These are phyloP conservation scores for Phymatocera aterrima DNA, from an alignment of 2,888 invertebrate genomes.

Conservation along the genomic window DNA sequence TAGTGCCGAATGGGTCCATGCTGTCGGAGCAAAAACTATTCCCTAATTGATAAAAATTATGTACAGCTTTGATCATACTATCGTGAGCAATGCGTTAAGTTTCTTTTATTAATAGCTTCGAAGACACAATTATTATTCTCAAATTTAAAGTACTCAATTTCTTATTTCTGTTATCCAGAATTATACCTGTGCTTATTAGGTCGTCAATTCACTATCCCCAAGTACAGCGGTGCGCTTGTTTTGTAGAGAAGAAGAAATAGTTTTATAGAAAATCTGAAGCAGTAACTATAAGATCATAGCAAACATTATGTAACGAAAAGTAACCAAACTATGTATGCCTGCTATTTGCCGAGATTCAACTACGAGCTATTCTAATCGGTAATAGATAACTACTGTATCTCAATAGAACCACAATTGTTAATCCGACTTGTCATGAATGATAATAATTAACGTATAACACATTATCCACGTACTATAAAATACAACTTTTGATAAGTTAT, in stretches of 20 bases:
- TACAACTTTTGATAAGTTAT: background rate
- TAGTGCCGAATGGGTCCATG: too few species aligned
- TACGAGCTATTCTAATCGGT: background rate
- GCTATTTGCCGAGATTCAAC: background rate
- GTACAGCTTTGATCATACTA: too few species aligned
- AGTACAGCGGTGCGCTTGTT: background rate
- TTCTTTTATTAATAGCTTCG: too few species aligned
- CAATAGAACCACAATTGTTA: background rate
- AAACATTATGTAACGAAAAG: background rate
- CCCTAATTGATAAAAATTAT: too few species aligned
- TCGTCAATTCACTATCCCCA: background rate
- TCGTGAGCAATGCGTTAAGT: too few species aligned
- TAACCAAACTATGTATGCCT: background rate
- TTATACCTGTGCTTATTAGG: too few species aligned
- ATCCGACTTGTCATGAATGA: constrained; percentile 17
- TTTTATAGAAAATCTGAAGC: background rate
- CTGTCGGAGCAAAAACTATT: too few species aligned
- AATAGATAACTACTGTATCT: background rate
- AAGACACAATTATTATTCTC: too few species aligned
- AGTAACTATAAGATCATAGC: background rate
- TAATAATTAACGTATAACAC: background rate
- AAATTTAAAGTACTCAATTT: too few species aligned
- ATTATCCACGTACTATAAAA: constrained; percentile 4
- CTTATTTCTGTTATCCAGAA: too few species aligned
- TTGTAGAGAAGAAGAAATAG: background rate